phyloP scores from a whole-genome alignment of 2,888 invertebrate genomes.

The Agapostemon virescens region DNA sequence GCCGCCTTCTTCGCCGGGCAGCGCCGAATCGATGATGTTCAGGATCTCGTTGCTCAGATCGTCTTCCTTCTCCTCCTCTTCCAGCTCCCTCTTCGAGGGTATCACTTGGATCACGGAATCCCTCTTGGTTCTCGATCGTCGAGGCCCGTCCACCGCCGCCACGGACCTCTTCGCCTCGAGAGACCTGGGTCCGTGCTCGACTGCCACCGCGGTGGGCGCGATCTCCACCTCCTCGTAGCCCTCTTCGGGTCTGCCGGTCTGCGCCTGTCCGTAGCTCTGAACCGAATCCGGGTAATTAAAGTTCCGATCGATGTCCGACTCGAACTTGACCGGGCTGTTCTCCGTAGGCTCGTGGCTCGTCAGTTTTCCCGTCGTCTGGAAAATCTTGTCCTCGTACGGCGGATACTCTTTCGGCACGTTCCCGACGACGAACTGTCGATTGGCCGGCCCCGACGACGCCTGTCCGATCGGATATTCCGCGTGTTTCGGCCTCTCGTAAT shows the following conservation, averaged over 20 bases:
- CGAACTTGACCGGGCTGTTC: slow-evolving; percentile 55
- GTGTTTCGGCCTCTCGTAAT: slow-evolving; percentile 69
- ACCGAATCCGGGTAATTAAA: slow-evolving; percentile 61
- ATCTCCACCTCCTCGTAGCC: slow-evolving; percentile 75
- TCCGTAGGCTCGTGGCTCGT: slow-evolving; percentile 55
- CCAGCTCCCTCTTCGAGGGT: slow-evolving; percentile 73
- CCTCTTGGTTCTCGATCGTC: slow-evolving; percentile 48
- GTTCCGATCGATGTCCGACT: slow-evolving; percentile 53
- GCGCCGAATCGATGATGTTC: slow-evolving; percentile 76
- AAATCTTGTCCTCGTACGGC: slow-evolving; percentile 50
- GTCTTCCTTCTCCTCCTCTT: slow-evolving; percentile 73
- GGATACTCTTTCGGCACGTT: slow-evolving; percentile 84
- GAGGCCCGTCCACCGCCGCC: background rate
- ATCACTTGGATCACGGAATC: slow-evolving; percentile 76
- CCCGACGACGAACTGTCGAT: slow-evolving; percentile 85
- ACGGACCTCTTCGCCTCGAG: slow-evolving; percentile 67
- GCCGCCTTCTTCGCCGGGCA: slow-evolving; percentile 62
- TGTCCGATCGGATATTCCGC: slow-evolving; percentile 42
- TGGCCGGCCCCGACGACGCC: slow-evolving; percentile 52
- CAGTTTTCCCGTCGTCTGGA: slow-evolving; percentile 49
- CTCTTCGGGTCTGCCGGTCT: slow-evolving; percentile 59
- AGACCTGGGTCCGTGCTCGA: slow-evolving; percentile 80
- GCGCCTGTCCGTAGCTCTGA: slow-evolving; percentile 47
- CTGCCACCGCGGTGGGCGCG: slow-evolving; percentile 75
- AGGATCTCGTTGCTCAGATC: slow-evolving; percentile 78